Evolutionary conservation across 2,113 vertebrate species (phyloP).

Genomic region (Semnornis frantzii): DNA sequence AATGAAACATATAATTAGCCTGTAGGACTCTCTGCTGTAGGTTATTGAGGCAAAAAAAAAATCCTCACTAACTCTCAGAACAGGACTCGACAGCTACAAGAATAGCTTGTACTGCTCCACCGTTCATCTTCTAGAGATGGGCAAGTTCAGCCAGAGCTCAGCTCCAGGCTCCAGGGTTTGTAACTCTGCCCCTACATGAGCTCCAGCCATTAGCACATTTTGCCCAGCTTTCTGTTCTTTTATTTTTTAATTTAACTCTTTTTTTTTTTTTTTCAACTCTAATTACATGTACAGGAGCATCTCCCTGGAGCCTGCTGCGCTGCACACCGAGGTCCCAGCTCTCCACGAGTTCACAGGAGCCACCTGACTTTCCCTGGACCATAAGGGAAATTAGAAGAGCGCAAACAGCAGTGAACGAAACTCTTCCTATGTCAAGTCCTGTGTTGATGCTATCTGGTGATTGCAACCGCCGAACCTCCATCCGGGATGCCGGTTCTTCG

Average conservation of each 20-base stretch:
- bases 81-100: constrained; percentile 10
- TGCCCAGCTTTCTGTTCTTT: not conserved
- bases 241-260: not conserved
- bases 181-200: not conserved
- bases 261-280: not conserved
- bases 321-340: rapidly evolving
- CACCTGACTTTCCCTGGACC: not conserved
- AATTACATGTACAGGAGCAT: rapidly evolving
- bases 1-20: constrained; percentile 72
- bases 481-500: not conserved
- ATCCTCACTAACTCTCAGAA: constrained; percentile 22
- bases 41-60: constrained; percentile 52
- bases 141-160: not conserved
- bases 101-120: constrained; percentile 15
- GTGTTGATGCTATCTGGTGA: not conserved
- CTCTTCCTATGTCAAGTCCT: not conserved
- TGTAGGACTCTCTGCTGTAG: constrained; percentile 67
- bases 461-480: not conserved
- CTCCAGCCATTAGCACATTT: not conserved
- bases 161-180: not conserved
- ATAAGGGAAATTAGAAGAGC: not conserved
- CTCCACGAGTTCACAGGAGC: rapidly evolving
- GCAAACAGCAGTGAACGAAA: not conserved
- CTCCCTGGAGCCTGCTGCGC: not conserved
- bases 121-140: not conserved